Conservation (phyloP, 2,888 invertebrate species). For the Alsophila aescularia region DNA sequence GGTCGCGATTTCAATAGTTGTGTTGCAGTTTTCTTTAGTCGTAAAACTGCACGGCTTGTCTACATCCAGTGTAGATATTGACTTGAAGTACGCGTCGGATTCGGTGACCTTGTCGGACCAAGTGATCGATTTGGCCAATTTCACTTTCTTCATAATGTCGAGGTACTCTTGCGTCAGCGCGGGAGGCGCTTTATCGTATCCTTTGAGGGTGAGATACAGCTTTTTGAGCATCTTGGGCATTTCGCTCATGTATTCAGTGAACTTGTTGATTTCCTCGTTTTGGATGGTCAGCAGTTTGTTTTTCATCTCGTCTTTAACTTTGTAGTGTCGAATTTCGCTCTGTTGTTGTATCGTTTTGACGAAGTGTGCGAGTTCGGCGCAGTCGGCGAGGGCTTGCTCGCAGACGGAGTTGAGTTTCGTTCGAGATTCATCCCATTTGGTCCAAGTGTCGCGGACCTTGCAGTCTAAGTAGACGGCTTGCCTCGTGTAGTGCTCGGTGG, state of each 20-base stretch:
- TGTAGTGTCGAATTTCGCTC: slow-evolving; percentile 64
- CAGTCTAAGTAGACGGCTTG: slow-evolving; percentile 62
- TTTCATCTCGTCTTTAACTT: slow-evolving; percentile 68
- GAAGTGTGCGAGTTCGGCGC: slow-evolving; percentile 58
- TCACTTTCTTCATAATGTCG: slow-evolving; percentile 83
- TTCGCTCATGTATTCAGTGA: slow-evolving; percentile 76
- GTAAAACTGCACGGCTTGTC: slow-evolving; percentile 53
- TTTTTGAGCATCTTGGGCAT: slow-evolving; percentile 84
- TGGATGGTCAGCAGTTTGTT: slow-evolving; percentile 66
- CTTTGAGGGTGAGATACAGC: slow-evolving; percentile 84
- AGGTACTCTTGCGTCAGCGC: slow-evolving; percentile 83
- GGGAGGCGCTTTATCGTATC: slow-evolving; percentile 84
- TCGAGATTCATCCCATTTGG: slow-evolving; percentile 61
- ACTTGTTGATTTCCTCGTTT: slow-evolving; percentile 80
- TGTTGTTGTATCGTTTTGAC: slow-evolving; percentile 57
- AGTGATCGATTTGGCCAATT: slow-evolving; percentile 84
- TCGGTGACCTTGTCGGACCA: slow-evolving; percentile 82
- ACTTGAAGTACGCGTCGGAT: slow-evolving; percentile 61
- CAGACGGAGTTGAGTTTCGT: slow-evolving; percentile 52
- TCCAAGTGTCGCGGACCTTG: slow-evolving; percentile 60
- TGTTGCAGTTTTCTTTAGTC: slow-evolving; percentile 46
- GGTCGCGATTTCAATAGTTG: slow-evolving; percentile 57
- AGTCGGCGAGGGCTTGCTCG: slow-evolving; percentile 57
- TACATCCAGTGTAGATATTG: slow-evolving; percentile 62
- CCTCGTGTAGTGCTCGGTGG: slow-evolving; percentile 65